Percentiles rank a stretch among this genome's conserved stretches.
These are phyloP conservation scores for Eurois occulta DNA, from an alignment of 2,888 invertebrate species.

Conservation along the genomic window DNA sequence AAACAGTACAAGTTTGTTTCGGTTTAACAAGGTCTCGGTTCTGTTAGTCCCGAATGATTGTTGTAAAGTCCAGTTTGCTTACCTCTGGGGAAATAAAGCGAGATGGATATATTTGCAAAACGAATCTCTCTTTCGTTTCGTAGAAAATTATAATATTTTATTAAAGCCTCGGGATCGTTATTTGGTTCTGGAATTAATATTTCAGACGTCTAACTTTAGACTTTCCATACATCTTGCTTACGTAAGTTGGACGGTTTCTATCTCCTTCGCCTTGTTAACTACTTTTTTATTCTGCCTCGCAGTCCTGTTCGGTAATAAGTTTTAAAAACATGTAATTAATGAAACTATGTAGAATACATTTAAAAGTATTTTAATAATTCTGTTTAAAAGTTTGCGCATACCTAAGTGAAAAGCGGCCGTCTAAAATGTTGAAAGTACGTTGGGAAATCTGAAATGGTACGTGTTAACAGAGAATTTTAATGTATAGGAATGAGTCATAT, in stretches of 20 bases:
- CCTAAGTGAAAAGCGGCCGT: conserved; percentile 14
- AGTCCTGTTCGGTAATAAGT: conserved; percentile 39
- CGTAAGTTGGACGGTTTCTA: conserved; percentile 46
- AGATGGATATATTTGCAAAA: conserved; percentile 78
- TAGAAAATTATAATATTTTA: conserved; percentile 72
- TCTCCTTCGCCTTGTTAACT: conserved; percentile 49
- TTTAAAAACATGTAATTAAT: conserved; percentile 39
- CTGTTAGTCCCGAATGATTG: conserved; percentile 80
- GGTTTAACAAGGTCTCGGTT: conserved; percentile 78
- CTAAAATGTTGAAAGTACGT: conserved; percentile 28
- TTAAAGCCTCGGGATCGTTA: conserved; percentile 64
- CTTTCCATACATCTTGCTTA: conserved; percentile 55
- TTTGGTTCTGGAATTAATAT: conserved; percentile 59
- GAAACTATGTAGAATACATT: conserved; percentile 22
- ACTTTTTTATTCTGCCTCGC: conserved; percentile 50
- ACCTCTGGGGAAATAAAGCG: conserved; percentile 82
- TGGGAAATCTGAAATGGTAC: conserved; percentile 30
- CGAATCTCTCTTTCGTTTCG: conserved; percentile 74
- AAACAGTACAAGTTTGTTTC: conserved; percentile 81
- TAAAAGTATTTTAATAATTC: conserved; percentile 49
- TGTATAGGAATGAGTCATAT: conserved; percentile 38
- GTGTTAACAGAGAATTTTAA: conserved; percentile 23
- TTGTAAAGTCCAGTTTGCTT: conserved; percentile 78
- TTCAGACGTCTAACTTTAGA: conserved; percentile 59
- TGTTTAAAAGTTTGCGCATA: conserved; percentile 37